Conservation (phyloP, 2,113 vertebrate species). For the Sminthopsis crassicaudata region DNA sequence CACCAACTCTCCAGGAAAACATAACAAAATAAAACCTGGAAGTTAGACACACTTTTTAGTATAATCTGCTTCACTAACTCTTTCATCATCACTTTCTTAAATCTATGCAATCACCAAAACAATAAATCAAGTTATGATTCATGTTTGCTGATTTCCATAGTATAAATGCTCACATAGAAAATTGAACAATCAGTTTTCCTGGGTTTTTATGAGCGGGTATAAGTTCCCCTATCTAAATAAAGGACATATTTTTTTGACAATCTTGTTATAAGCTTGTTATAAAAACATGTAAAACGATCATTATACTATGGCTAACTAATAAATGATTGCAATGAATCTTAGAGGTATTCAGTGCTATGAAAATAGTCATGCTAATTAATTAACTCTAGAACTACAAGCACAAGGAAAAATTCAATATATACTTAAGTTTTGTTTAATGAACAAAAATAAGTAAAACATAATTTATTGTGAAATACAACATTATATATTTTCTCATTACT, state of each 20-base stretch:
- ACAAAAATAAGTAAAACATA: slow-evolving; percentile 37
- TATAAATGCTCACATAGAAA: neutral
- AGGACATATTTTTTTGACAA: slow-evolving; percentile 25
- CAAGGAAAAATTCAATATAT: neutral
- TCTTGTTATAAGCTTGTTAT: slow-evolving; percentile 31
- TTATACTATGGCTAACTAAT: slow-evolving; percentile 37
- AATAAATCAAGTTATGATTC: neutral
- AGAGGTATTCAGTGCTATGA: slow-evolving; percentile 44
- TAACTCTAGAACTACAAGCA: slow-evolving; percentile 30
- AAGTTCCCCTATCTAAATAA: neutral
- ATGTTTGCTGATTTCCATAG: neutral
- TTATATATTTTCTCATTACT: slow-evolving; percentile 25
- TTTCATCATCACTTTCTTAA: neutral
- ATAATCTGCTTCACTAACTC: neutral
- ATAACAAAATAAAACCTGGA: neutral
- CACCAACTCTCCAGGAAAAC: neutral
- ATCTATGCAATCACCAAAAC: neutral
- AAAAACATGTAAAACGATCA: slow-evolving; percentile 44
- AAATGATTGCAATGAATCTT: slow-evolving; percentile 52
- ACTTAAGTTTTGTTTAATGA: slow-evolving; percentile 42
- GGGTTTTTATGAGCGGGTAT: neutral
- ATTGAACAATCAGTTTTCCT: neutral
- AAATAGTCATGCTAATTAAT: slow-evolving; percentile 39
- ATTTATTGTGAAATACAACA: slow-evolving; percentile 21
- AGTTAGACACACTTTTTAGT: neutral